Percentiles rank a stretch among this genome's conserved stretches.
Evolutionary conservation across 2,113 vertebrate species (phyloP).

Genomic region (Aptenodytes patagonicus): DNA sequence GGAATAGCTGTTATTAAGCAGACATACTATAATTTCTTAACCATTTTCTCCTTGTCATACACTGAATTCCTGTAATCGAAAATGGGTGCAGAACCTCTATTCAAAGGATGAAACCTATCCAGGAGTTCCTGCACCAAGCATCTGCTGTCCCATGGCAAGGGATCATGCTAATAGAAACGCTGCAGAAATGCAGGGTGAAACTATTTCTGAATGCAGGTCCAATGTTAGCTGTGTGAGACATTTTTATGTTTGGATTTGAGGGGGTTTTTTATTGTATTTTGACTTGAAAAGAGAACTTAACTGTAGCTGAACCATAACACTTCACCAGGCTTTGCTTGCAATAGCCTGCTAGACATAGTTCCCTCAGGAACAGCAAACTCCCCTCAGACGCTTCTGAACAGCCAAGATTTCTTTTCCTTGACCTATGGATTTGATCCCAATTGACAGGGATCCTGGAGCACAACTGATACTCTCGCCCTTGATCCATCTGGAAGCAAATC

Average conservation of each 20-base stretch:
- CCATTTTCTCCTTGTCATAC: background rate
- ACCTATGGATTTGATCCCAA: conserved; percentile 26
- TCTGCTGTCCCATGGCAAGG: background rate
- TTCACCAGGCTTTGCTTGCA: background rate
- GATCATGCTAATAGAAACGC: background rate
- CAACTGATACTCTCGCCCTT: background rate
- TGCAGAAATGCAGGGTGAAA: background rate
- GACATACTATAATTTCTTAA: background rate
- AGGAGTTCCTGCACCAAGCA: background rate
- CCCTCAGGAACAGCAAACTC: background rate
- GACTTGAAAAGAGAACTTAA: background rate
- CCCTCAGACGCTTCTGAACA: background rate
- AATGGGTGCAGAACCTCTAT: background rate
- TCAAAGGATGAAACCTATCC: background rate
- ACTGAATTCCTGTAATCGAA: background rate
- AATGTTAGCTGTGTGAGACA: background rate
- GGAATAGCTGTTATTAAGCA: background rate
- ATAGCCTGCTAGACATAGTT: background rate
- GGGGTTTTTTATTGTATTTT: background rate
- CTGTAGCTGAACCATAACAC: background rate
- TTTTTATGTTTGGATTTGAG: background rate
- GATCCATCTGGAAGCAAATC: background rate
- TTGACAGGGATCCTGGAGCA: background rate
- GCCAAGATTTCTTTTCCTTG: conserved; percentile 1
- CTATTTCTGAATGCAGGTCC: background rate